phyloP scores from a whole-genome alignment of 2,113 vertebrate species.

The Ahaetulla prasina region DNA sequence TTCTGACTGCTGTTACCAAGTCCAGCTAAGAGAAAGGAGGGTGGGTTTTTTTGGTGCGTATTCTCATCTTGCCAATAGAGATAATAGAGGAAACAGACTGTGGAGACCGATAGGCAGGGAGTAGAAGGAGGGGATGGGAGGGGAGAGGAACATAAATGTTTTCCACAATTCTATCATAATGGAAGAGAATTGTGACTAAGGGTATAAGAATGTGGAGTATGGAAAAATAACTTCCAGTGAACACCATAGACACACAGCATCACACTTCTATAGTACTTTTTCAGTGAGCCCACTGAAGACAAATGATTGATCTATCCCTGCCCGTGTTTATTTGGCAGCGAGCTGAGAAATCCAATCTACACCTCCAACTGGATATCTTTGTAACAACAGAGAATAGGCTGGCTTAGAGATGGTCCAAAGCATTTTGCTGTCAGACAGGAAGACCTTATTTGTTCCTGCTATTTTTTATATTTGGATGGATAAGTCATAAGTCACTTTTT shows the following conservation, averaged over 20 bases:
- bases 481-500: neutral
- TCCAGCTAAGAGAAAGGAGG: slow-evolving; percentile 9
- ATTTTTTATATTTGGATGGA: neutral
- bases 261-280: neutral
- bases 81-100: slow-evolving; percentile 17
- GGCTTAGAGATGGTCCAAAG: neutral
- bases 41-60: neutral
- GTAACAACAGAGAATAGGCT: neutral
- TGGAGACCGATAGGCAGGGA: slow-evolving; percentile 32
- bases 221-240: neutral
- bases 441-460: neutral
- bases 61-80: slow-evolving; percentile 23
- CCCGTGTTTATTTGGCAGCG: neutral
- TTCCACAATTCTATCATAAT: slow-evolving; percentile 8
- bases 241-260: neutral
- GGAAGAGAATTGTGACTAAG: slow-evolving; percentile 37
- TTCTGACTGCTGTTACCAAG: slow-evolving; percentile 12
- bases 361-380: neutral
- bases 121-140: slow-evolving; percentile 20
- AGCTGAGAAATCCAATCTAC: neutral
- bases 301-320: neutral
- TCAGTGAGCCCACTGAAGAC: neutral
- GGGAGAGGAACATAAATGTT: slow-evolving; percentile 9
- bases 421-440: neutral
- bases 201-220: slow-evolving; percentile 23